These are phyloP conservation scores for Laspeyria flexula DNA, from an alignment of 2,888 invertebrate genomes.

Conservation along the genomic window DNA sequence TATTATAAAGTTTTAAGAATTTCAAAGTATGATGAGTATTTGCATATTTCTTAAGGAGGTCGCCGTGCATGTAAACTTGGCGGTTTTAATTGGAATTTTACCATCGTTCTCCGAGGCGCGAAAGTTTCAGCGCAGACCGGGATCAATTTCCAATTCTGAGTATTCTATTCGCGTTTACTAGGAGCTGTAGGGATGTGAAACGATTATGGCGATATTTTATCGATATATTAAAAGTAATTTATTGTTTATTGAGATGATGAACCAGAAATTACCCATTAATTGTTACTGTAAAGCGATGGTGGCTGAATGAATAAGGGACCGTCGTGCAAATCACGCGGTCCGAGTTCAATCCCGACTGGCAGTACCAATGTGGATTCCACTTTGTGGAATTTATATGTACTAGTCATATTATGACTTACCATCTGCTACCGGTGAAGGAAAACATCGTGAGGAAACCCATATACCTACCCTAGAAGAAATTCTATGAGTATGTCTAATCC, in stretches of 20 bases:
- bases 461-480: no score
- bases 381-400: no score
- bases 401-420: no score
- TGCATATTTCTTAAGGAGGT: slow-evolving; percentile 51
- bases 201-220: slow-evolving; percentile 15
- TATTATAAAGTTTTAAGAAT: slow-evolving; percentile 41
- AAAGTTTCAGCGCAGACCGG: slow-evolving; percentile 58
- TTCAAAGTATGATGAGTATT: slow-evolving; percentile 41
- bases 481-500: no score
- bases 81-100: slow-evolving; percentile 72
- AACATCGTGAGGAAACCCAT: no score
- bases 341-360: no score
- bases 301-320: no score
- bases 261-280: no score
- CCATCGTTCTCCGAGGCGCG: slow-evolving; percentile 51
- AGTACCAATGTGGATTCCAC: no score
- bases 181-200: slow-evolving; percentile 41
- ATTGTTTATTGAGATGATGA: not conserved
- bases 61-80: slow-evolving; percentile 60
- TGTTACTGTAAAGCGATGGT: no score
- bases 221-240: slow-evolving; percentile 9
- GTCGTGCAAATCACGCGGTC: no score
- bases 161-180: slow-evolving; percentile 62
- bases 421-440: no score
- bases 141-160: slow-evolving; percentile 78